Conservation (phyloP, 2,888 invertebrate species). For the Acronicta leporina region DNA sequence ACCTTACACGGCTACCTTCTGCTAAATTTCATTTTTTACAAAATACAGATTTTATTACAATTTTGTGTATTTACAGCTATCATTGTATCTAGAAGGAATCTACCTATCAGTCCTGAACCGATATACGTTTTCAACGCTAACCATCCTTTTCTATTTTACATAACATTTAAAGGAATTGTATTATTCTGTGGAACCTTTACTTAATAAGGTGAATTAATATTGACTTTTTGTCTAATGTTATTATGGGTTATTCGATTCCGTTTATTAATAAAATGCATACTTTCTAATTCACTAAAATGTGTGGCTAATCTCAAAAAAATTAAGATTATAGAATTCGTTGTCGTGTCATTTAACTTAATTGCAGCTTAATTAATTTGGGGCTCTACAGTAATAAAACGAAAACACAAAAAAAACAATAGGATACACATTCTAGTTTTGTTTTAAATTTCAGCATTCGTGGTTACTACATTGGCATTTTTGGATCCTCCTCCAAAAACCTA, state of each 20-base stretch:
- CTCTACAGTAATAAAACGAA: conserved; percentile 1
- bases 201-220: conserved; percentile 23
- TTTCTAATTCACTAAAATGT: no score
- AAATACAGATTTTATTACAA: no score
- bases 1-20: no score
- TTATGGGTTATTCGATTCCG: no score
- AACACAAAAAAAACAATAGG: background rate
- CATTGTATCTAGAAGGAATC: conserved; percentile 27
- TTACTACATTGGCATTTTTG: conserved; percentile 11
- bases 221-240: no score
- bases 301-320: background rate
- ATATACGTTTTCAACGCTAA: conserved; percentile 49
- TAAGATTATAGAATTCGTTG: no score
- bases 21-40: no score
- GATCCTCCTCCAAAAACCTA: conserved; percentile 16
- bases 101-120: conserved; percentile 21
- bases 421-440: background rate
- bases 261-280: no score
- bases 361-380: conserved; percentile 10
- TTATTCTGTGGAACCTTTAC: conserved; percentile 53
- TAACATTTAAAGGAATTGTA: conserved; percentile 33
- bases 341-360: no score
- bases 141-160: conserved; percentile 51
- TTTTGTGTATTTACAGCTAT: conserved; percentile 26
- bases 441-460: conserved; percentile 26